Conservation (phyloP, 2,113 vertebrate species). For the Nyctereutes procyonoides region DNA sequence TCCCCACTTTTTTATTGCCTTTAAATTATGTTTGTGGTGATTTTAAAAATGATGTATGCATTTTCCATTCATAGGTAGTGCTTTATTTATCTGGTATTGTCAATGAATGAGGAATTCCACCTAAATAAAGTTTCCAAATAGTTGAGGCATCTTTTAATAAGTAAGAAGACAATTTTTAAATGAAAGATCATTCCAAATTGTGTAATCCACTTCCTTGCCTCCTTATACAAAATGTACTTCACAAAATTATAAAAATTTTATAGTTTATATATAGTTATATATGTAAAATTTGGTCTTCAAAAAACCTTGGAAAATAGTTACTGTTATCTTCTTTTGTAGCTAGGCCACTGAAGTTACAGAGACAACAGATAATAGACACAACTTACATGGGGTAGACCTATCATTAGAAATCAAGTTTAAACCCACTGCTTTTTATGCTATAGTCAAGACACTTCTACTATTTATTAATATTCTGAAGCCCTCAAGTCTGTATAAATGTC, state of each 20-base stretch:
- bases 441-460: background rate
- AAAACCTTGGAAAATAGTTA: background rate
- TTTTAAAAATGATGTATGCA: background rate
- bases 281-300: background rate
- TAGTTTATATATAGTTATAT: too few species aligned
- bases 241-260: background rate
- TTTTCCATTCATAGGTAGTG: background rate
- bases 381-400: background rate
- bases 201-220: background rate
- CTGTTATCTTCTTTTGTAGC: background rate
- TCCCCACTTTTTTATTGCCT: background rate
- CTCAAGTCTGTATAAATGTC: background rate
- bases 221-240: background rate
- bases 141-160: background rate
- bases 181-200: background rate
- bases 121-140: background rate
- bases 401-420: background rate
- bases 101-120: background rate
- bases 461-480: background rate
- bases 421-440: background rate
- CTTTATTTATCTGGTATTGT: background rate
- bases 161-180: background rate
- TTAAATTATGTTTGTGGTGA: background rate
- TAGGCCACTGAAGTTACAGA: background rate
- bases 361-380: background rate